These are phyloP conservation scores for Mormyrus hasselquistii DNA, from an alignment of 2,797 vertebrate genomes.

Conservation along the genomic window DNA sequence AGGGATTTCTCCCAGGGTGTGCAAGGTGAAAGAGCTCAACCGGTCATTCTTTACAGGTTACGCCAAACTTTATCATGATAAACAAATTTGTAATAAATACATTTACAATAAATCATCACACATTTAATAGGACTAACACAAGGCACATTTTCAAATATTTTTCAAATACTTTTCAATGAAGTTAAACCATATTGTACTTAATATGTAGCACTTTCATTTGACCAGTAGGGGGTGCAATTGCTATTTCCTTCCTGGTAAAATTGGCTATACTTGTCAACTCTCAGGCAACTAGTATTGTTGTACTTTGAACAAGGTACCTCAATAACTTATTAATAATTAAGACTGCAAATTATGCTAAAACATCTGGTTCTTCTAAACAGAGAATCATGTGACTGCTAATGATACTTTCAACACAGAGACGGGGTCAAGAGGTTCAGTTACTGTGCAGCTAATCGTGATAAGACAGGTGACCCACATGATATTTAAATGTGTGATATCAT, in stretches of 20 bases:
- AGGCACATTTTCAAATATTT: not conserved
- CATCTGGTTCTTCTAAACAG: not conserved
- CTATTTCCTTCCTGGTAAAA: not conserved
- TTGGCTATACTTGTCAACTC: not conserved
- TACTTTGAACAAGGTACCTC: not conserved
- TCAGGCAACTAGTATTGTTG: not conserved
- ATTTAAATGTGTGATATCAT: not conserved
- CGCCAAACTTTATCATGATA: not conserved
- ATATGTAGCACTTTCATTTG: not conserved
- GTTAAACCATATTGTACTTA: not conserved
- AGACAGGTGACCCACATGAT: not conserved
- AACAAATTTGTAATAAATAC: not conserved
- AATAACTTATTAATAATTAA: not conserved
- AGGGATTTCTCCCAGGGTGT: not conserved
- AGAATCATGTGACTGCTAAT: too few species aligned
- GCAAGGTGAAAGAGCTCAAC: not conserved
- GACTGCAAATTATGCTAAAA: too few species aligned
- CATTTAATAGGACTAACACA: not conserved
- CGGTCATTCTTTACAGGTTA: not conserved
- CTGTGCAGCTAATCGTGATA: too few species aligned
- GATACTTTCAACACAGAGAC: too few species aligned
- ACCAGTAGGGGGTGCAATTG: not conserved
- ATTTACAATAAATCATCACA: not conserved
- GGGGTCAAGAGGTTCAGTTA: too few species aligned
- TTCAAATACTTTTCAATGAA: not conserved